phyloP scores from a whole-genome alignment of 1,140 invertebrate species.

The Cydia splendana region DNA sequence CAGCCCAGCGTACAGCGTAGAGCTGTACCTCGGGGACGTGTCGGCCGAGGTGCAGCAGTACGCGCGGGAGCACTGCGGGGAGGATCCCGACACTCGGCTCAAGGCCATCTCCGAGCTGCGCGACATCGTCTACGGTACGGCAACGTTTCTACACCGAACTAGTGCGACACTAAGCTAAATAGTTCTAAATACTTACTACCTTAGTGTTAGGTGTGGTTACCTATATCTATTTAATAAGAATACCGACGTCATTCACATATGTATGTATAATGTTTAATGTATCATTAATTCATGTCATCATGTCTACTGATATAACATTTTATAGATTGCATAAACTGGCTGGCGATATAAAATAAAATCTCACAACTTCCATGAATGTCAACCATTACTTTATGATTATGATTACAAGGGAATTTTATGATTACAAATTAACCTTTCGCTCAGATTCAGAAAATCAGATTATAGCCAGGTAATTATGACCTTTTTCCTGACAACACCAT shows the following conservation, averaged over 20 bases:
- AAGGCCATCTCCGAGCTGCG: slow-evolving; percentile 83
- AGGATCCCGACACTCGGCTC: slow-evolving; percentile 67
- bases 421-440: not conserved
- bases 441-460: not conserved
- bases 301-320: no score
- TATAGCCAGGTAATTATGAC: not conserved
- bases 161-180: not conserved
- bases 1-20: slow-evolving; percentile 63
- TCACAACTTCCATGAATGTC: no score
- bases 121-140: slow-evolving; percentile 88
- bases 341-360: no score
- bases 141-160: not conserved
- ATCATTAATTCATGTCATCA: no score
- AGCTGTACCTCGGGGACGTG: slow-evolving; percentile 69
- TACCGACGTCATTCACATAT: no score
- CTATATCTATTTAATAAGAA: no score
- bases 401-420: not conserved
- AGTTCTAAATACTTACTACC: no score
- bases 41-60: slow-evolving; percentile 65
- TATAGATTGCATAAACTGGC: no score
- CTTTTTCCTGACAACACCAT: not conserved
- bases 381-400: not conserved
- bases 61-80: slow-evolving; percentile 62
- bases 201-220: no score
- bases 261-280: no score